Evolutionary conservation across 2,113 vertebrate genomes (phyloP), one percentile per base, ranked within the genome.

Genomic region (Pseudolaguvia tuberculata): DNA sequence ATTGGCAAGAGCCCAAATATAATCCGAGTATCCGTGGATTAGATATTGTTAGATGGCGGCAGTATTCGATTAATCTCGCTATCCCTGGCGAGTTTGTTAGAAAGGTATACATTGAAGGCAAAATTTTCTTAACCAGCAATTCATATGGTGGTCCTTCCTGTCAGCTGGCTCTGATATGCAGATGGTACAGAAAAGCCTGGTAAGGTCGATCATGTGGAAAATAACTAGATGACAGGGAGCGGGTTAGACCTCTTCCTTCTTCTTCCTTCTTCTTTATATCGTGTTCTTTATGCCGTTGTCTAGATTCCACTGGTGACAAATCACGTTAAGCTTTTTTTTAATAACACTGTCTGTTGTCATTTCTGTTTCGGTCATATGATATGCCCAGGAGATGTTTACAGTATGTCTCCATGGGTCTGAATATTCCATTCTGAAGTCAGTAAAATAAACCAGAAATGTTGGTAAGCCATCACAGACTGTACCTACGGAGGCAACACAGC

Each of bases 11-110:
- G 74, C 65, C 58, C 29, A 76, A 75, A 51, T 51, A 20, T 47
- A 47, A 55, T 70, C 59, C n/a, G 29, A 48, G 66, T 72, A 70
- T 68, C 45, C 52, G 25, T 39, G 63, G 39, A 29, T 35, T 70
- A 57, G 47, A 29, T 79, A 71, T 80, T 59, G 25, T 62, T 62
- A 59, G 56, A 57, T 35, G 77, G 84, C 73, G 80, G 80, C 83
- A 79, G 82, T 85, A 77, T 83, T 88, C 80, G 88, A 68, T 83
- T 81, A 75, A 83, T 84, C 81, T 83, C 79, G 86, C 82, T 48
- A 66, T 81, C 82, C 82, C 84, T 84, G 81, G 67, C 82, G 80
- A 79, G 84, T 87, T 80, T 47, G 77, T 85, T 80, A 51, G 53
- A 76, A 83, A 84, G 87, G 86, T 88, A 84, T 78, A 84, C 13